These are phyloP conservation scores for Neoniphon sammara DNA, from an alignment of 2,797 vertebrate genomes.

Conservation along the genomic window DNA sequence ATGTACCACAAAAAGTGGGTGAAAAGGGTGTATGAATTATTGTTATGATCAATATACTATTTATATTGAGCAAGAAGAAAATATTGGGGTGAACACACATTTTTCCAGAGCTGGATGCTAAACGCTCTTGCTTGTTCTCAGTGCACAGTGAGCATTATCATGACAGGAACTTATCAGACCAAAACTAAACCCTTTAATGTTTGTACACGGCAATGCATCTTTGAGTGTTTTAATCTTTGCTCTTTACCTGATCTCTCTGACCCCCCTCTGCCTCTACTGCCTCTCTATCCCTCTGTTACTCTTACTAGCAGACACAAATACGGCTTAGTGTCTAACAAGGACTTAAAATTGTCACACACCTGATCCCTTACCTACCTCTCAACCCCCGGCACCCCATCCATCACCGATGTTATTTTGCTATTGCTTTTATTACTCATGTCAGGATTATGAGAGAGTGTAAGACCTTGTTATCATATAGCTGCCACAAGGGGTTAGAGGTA, in stretches of 20 bases:
- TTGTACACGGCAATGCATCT: background rate
- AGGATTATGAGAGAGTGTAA: background rate
- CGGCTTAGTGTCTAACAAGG: slow-evolving; percentile 65
- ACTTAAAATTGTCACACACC: slow-evolving; percentile 51
- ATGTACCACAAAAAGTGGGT: background rate
- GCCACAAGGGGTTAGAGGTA: slow-evolving; percentile 3
- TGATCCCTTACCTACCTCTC: slow-evolving; percentile 32
- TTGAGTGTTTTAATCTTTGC: slow-evolving; percentile 1
- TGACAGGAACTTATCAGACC: too few relatives aligned
- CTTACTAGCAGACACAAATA: slow-evolving; percentile 58
- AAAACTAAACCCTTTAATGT: background rate
- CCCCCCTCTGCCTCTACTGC: slow-evolving; percentile 22
- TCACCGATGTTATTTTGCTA: background rate
- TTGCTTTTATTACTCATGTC: slow-evolving; percentile 21
- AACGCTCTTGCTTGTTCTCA: too few relatives aligned
- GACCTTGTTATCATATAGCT: slow-evolving; percentile 7
- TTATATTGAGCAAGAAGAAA: too few relatives aligned
- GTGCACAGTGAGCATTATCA: too few relatives aligned
- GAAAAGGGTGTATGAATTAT: background rate
- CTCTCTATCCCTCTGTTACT: slow-evolving; percentile 34
- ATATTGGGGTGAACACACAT: too few relatives aligned
- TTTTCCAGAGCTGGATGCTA: too few relatives aligned
- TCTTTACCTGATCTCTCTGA: slow-evolving; percentile 13
- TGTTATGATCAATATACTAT: background rate
- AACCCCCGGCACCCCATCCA: background rate